Conservation (phyloP, 2,888 invertebrate genomes). For the Acronicta aceris region DNA sequence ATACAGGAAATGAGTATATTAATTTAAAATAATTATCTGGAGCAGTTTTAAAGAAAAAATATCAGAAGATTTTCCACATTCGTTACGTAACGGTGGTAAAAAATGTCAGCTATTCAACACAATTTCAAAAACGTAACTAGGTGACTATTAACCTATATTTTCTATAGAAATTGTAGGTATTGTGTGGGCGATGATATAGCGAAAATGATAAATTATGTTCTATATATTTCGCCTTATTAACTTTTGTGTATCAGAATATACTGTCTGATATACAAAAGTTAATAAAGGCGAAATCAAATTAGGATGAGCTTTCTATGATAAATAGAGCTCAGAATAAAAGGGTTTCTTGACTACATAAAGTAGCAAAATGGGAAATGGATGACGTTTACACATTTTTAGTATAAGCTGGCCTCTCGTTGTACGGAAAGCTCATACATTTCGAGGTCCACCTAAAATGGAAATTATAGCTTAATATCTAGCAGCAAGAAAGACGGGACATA, state of each 20-base stretch:
- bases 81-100: background rate
- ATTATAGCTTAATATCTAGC: too few relatives aligned
- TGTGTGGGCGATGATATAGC: constrained; percentile 28
- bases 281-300: constrained; percentile 19
- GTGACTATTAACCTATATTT: constrained; percentile 12
- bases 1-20: too few relatives aligned
- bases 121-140: constrained; percentile 1
- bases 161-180: constrained; percentile 28
- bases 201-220: constrained; percentile 41
- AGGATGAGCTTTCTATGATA: constrained; percentile 8
- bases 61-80: background rate
- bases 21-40: too few relatives aligned
- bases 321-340: constrained; percentile 1
- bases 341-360: background rate
- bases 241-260: too few relatives aligned
- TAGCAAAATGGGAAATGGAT: background rate
- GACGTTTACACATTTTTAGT: too few relatives aligned
- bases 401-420: too few relatives aligned
- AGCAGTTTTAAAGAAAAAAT: too few relatives aligned
- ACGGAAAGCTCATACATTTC: too few relatives aligned
- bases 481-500: too few relatives aligned
- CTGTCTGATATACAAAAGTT: constrained; percentile 6
- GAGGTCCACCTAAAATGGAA: too few relatives aligned
- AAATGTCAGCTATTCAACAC: constrained; percentile 6
- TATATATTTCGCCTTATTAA: background rate